A percentile compares a stretch with the other conserved stretches of the same genome.
Conservation (phyloP, 2,113 vertebrate genomes). For the Cisticola juncidis region DNA sequence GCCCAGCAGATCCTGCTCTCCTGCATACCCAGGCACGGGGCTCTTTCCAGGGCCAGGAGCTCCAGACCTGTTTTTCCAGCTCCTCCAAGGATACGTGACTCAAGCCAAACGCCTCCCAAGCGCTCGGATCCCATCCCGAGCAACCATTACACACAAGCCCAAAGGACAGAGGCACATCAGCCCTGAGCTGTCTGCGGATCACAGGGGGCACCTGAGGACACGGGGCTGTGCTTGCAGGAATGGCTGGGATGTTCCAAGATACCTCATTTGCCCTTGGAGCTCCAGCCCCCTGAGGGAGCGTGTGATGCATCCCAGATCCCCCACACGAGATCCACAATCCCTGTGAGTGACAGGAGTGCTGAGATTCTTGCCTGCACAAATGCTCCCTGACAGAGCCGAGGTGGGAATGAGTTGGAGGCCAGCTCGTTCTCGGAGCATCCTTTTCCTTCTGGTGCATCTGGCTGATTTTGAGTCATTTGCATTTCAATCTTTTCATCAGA, state of each 20-base stretch:
- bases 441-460: constrained; percentile 7
- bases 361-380: constrained; percentile 38
- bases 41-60: background rate
- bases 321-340: background rate
- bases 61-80: constrained; percentile 63
- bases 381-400: constrained; percentile 18
- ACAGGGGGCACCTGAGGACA: constrained; percentile 30
- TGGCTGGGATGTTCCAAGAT: background rate
- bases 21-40: background rate
- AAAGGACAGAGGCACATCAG: background rate
- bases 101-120: background rate
- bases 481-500: background rate
- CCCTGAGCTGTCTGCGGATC: background rate
- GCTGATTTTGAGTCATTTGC: background rate
- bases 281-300: constrained; percentile 7
- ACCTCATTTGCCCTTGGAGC: constrained; percentile 38
- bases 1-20: background rate
- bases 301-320: constrained; percentile 37
- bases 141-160: background rate
- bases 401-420: constrained; percentile 32
- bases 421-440: background rate
- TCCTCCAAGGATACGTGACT: constrained; percentile 29
- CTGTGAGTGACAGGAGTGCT: constrained; percentile 12
- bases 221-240: background rate
- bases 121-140: background rate